These are phyloP conservation scores for Drosophila gaucha DNA, from an alignment of 2,888 invertebrate genomes.

Conservation along the genomic window DNA sequence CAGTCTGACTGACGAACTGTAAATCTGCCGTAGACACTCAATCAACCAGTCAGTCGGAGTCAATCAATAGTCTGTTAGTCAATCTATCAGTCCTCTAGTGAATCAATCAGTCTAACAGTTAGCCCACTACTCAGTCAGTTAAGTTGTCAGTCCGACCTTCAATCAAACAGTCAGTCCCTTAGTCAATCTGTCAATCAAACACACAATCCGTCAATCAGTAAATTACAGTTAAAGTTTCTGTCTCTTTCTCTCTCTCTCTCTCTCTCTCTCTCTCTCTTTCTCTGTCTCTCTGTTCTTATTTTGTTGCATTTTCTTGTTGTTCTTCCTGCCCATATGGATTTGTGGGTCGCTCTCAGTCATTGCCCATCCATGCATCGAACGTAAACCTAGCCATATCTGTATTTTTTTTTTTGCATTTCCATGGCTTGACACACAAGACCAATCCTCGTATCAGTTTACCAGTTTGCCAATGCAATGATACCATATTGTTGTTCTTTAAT, in stretches of 20 bases:
- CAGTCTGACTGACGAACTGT: too few species aligned
- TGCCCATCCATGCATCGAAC: slow-evolving; percentile 1
- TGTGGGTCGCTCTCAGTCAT: neutral
- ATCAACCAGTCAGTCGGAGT: too few species aligned
- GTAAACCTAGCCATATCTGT: slow-evolving; percentile 5
- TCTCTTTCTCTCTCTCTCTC: neutral
- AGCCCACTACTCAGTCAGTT: neutral
- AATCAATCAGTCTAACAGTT: neutral
- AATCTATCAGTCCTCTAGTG: neutral
- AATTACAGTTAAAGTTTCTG: slow-evolving; percentile 16
- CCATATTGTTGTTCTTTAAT: slow-evolving; percentile 52
- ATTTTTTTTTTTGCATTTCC: slow-evolving; percentile 33
- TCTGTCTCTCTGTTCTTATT: too few species aligned
- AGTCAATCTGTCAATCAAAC: slow-evolving; percentile 7
- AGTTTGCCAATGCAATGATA: slow-evolving; percentile 45
- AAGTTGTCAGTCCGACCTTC: neutral
- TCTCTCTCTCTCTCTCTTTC: neutral
- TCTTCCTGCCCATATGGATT: slow-evolving; percentile 8
- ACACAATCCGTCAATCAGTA: slow-evolving; percentile 5
- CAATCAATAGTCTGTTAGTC: neutral
- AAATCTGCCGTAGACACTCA: too few species aligned
- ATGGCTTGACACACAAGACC: slow-evolving; percentile 47
- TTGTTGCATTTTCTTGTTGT: neutral
- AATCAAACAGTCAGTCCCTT: neutral
- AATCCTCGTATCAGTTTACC: slow-evolving; percentile 47